Conservation (phyloP, 2,113 vertebrate species). For the Pan paniscus region DNA sequence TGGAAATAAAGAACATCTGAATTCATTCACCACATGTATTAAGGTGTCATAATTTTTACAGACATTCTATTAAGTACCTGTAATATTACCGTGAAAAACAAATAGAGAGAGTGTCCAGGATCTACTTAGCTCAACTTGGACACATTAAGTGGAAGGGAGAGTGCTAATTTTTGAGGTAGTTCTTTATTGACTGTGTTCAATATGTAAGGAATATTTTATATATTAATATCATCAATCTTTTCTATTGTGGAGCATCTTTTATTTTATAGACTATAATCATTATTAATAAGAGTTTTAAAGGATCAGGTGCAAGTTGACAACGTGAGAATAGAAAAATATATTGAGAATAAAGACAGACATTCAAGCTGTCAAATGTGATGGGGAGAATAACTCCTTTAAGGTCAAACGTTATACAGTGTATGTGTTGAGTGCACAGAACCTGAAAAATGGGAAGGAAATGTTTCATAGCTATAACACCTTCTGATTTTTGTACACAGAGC, state of each 20-base stretch:
- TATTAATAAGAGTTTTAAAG: neutral
- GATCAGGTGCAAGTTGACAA: neutral
- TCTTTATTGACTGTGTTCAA: neutral
- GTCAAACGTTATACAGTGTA: neutral
- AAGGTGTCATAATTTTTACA: neutral
- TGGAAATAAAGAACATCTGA: neutral
- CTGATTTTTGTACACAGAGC: neutral
- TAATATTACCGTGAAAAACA: neutral
- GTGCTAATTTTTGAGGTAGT: neutral
- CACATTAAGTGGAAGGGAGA: neutral
- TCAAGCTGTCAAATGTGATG: neutral
- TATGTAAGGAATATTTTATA: neutral
- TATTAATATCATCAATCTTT: neutral
- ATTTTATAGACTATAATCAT: neutral
- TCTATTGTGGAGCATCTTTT: neutral
- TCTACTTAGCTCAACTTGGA: neutral
- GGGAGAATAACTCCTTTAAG: neutral
- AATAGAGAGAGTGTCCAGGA: neutral
- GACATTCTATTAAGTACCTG: neutral
- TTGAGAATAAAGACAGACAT: neutral
- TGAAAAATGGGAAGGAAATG: neutral
- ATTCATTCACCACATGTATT: neutral
- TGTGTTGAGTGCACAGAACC: neutral
- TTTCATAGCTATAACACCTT: neutral
- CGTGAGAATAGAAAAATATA: neutral